These are phyloP conservation scores for Anodontia alba DNA, from an alignment of 2,888 invertebrate species.

Conservation along the genomic window DNA sequence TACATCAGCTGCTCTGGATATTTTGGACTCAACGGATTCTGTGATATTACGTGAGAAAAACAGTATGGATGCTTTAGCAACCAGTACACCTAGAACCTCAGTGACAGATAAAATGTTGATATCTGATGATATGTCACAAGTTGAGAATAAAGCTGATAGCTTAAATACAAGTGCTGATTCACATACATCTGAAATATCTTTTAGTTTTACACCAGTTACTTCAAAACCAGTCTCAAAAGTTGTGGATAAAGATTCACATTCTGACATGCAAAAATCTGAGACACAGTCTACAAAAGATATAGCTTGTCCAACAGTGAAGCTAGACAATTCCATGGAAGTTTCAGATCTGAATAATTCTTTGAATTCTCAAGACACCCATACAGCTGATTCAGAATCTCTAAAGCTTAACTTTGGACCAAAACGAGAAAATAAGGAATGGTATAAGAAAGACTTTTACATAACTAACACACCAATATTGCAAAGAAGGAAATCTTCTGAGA, in stretches of 20 bases:
- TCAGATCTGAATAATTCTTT: slow-evolving; percentile 28
- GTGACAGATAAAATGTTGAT: slow-evolving; percentile 40
- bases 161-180: slow-evolving; percentile 45
- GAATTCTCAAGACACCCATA: slow-evolving; percentile 28
- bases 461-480: slow-evolving; percentile 48
- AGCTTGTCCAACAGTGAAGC: neutral
- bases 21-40: slow-evolving; percentile 71
- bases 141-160: slow-evolving; percentile 32
- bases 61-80: slow-evolving; percentile 51
- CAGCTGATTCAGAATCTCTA: slow-evolving; percentile 29
- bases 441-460: slow-evolving; percentile 77
- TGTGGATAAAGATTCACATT: neutral
- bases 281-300: neutral
- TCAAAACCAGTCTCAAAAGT: slow-evolving; percentile 9
- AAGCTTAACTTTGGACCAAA: slow-evolving; percentile 74
- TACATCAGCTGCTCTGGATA: slow-evolving; percentile 74
- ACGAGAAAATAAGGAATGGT: slow-evolving; percentile 70
- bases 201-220: slow-evolving; percentile 43
- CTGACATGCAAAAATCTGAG: neutral
- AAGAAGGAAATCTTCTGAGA: slow-evolving; percentile 38
- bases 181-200: slow-evolving; percentile 54
- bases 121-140: slow-evolving; percentile 45
- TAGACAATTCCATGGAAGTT: slow-evolving; percentile 14
- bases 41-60: slow-evolving; percentile 51
- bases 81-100: slow-evolving; percentile 62